These are phyloP conservation scores for Ciconia stormi DNA, from an alignment of 2,113 vertebrate genomes.

Conservation along the genomic window DNA sequence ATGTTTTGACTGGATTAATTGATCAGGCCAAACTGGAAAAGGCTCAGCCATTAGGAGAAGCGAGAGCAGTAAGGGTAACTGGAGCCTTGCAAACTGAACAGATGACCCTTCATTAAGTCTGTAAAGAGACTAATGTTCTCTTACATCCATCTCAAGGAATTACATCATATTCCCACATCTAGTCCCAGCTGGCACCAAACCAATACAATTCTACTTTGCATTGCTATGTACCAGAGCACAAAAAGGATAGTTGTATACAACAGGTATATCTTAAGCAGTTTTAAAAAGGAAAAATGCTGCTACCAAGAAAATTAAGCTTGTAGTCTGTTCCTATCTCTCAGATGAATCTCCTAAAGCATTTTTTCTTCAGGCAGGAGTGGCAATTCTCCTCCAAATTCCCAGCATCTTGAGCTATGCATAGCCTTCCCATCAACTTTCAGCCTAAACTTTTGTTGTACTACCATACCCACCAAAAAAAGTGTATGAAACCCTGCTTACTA, in stretches of 20 bases:
- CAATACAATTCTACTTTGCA: background rate
- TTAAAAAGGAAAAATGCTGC: background rate
- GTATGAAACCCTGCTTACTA: background rate
- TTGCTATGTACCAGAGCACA: background rate
- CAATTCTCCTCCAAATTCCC: background rate
- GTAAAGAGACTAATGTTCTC: background rate
- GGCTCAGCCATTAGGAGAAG: background rate
- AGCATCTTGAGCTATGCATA: background rate
- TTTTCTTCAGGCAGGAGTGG: background rate
- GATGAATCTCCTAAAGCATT: background rate
- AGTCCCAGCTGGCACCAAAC: background rate
- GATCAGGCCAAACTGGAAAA: background rate
- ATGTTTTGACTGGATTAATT: background rate
- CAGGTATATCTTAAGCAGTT: background rate
- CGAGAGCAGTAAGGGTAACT: accelerated
- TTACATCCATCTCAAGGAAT: background rate
- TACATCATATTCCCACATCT: background rate
- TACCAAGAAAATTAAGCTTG: background rate
- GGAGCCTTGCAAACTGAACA: background rate
- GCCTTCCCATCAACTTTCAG: background rate
- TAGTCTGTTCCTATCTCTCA: background rate
- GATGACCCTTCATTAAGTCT: background rate
- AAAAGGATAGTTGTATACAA: background rate
- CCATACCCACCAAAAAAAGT: too few species aligned
- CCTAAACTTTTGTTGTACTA: background rate